Percentiles rank a stretch among this genome's conserved stretches.
These are phyloP conservation scores for Anthopleura xanthogrammica DNA, from an alignment of 92 coral and sea anemone genomes.

Conservation along the genomic window DNA sequence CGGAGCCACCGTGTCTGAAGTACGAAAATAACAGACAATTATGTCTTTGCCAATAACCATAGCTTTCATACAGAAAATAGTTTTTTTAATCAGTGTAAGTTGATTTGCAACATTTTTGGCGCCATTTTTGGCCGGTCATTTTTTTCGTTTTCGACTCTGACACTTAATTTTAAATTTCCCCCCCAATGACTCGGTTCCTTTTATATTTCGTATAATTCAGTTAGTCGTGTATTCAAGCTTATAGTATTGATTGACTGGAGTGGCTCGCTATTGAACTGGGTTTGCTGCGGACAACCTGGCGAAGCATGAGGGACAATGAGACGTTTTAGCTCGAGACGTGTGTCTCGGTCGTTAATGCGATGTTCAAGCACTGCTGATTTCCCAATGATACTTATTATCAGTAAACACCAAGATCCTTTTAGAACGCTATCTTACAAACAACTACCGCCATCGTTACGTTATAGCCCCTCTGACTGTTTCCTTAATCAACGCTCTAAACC, in stretches of 20 bases:
- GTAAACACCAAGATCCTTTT: not conserved
- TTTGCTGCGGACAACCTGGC: not conserved
- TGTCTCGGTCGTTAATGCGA: conserved; percentile 20
- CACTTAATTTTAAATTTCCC: not conserved
- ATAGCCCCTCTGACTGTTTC: not conserved
- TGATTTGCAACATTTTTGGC: not conserved
- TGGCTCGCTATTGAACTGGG: not conserved
- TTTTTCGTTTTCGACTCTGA: not conserved
- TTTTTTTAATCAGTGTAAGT: not conserved
- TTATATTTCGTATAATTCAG: not conserved
- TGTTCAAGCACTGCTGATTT: conserved; percentile 8
- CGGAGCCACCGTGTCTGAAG: conserved; percentile 24
- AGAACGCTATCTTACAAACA: not conserved
- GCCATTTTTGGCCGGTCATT: not conserved
- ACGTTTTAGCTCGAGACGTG: conserved; percentile 28
- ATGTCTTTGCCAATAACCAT: conserved; percentile 1
- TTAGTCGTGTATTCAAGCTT: not conserved
- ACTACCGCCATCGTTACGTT: not conserved
- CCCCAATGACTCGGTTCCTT: not conserved
- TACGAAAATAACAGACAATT: not conserved
- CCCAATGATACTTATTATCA: conserved; percentile 6
- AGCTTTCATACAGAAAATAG: conserved; percentile 1
- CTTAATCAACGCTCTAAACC: not conserved
- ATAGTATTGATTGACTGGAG: not conserved
- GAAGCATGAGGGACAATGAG: conserved; percentile 6